Evolutionary conservation across 2,113 vertebrate species (phyloP).

Genomic region (Pardalotus punctatus): DNA sequence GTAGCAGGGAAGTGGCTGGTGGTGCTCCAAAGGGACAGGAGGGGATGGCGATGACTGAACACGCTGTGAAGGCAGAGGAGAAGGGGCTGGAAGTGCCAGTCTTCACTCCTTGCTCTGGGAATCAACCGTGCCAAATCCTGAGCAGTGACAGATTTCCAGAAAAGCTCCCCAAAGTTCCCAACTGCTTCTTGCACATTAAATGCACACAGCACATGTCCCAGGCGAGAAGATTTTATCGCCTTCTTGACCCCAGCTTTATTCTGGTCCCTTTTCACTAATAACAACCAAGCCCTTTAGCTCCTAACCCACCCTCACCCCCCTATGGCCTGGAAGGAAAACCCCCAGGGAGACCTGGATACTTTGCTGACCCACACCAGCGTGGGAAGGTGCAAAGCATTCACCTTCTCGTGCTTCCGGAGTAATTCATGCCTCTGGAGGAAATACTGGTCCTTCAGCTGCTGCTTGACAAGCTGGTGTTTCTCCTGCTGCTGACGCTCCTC

Average conservation of each 20-base stretch:
- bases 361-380: rapidly evolving
- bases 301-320: not conserved
- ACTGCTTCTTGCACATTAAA: not conserved
- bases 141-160: not conserved
- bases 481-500: constrained; percentile 92
- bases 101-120: not conserved
- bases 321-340: not conserved
- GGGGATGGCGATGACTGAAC: not conserved
- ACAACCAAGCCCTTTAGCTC: not conserved
- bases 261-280: not conserved
- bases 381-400: constrained; percentile 44
- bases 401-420: constrained; percentile 94
- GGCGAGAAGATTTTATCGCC: not conserved
- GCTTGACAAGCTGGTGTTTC: constrained; percentile 89
- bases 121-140: not conserved
- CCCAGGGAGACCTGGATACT: not conserved
- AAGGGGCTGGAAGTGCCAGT: not conserved
- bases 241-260: rapidly evolving
- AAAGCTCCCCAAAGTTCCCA: not conserved
- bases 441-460: constrained; percentile 97
- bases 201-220: rapidly evolving
- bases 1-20: not conserved
- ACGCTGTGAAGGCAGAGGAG: not conserved
- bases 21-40: not conserved
- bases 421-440: constrained; percentile 96